These are phyloP conservation scores for Opisthocomus hoazin DNA, from an alignment of 2,113 vertebrate genomes.

Conservation along the genomic window DNA sequence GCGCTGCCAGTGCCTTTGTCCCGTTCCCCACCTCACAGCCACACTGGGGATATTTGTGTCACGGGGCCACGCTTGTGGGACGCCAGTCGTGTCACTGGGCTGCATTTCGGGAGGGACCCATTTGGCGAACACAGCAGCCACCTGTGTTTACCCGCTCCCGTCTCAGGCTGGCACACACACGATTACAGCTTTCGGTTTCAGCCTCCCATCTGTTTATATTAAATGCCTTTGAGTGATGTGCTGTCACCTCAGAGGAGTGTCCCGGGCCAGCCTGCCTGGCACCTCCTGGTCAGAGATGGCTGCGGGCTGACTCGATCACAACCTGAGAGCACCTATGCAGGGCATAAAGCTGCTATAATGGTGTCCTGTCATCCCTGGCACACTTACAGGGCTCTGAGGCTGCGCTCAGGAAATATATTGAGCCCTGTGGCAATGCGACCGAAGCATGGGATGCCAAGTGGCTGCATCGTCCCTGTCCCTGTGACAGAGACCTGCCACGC, in stretches of 20 bases:
- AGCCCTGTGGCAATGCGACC: not conserved
- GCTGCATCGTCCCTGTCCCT: not conserved
- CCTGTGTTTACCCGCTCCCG: not conserved
- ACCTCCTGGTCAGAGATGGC: not conserved
- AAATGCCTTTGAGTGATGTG: not conserved
- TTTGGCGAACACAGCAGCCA: not conserved
- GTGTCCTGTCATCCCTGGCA: not conserved
- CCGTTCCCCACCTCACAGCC: not conserved
- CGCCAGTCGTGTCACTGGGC: not conserved
- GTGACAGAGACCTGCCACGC: not conserved
- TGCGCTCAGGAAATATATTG: rapidly evolving
- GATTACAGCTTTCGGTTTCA: not conserved
- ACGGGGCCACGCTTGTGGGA: not conserved
- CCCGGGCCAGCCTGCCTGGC: not conserved
- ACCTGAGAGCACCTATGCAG: not conserved
- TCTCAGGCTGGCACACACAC: not conserved
- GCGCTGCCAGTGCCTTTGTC: not conserved
- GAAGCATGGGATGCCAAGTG: not conserved
- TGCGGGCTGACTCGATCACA: not conserved
- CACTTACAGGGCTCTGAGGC: not conserved
- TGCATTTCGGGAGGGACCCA: not conserved
- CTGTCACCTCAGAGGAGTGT: not conserved
- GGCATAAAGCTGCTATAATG: not conserved
- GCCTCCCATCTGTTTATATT: not conserved
- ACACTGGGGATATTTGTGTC: not conserved